These are phyloP conservation scores for Glyphotaelius pellucidus DNA, from an alignment of 2,888 invertebrate genomes.

Conservation along the genomic window DNA sequence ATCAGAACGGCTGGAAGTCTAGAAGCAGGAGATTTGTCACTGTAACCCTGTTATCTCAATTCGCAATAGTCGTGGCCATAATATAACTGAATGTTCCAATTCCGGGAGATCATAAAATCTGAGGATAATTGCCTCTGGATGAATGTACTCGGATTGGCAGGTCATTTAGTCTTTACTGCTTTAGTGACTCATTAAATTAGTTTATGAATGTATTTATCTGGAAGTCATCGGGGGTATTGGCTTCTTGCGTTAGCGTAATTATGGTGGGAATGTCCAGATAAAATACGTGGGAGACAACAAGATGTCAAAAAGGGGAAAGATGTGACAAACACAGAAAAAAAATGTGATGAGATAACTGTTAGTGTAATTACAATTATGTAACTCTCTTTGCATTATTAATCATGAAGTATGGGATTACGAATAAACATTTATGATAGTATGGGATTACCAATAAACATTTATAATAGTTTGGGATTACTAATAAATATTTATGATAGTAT, in stretches of 20 bases:
- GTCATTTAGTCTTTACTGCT: not conserved
- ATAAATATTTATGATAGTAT: no score
- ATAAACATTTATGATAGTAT: no score
- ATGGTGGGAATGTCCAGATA: not conserved
- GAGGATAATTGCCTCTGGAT: constrained; percentile 14
- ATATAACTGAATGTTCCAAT: not conserved
- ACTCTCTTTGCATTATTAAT: no score
- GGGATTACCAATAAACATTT: no score
- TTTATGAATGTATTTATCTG: not conserved
- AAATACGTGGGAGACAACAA: not conserved
- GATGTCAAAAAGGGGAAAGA: not conserved
- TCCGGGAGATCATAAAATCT: constrained; percentile 3
- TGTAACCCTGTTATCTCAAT: not conserved
- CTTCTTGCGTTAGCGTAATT: not conserved
- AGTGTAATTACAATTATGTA: no score
- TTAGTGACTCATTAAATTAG: constrained; percentile 17
- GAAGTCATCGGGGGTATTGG: not conserved
- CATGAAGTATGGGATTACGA: no score
- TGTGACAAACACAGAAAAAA: no score
- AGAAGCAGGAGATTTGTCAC: not conserved
- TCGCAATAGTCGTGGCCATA: not conserved
- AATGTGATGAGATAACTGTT: no score
- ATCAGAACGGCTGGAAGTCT: constrained; percentile 11
- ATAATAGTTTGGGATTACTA: no score
- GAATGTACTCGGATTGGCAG: constrained; percentile 9